Evolutionary conservation across 2,113 vertebrate genomes (phyloP).

Genomic region (Numida meleagris): DNA sequence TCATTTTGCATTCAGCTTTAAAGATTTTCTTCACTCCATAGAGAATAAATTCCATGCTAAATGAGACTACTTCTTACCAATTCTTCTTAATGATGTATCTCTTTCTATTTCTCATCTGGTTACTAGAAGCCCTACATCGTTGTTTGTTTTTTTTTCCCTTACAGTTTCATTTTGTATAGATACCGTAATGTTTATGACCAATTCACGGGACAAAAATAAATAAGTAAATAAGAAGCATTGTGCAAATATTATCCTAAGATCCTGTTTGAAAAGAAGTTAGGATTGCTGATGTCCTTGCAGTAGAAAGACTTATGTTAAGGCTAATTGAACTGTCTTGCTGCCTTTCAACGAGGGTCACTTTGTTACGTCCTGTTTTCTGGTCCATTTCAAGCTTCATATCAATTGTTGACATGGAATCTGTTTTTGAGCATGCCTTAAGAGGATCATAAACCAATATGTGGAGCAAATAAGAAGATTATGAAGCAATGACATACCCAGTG

Average conservation of each 20-base stretch:
- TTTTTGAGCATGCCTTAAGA: constrained; percentile 31
- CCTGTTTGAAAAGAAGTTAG: neutral
- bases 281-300: neutral
- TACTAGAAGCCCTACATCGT: neutral
- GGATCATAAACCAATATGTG: constrained; percentile 56
- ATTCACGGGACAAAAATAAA: constrained; percentile 2
- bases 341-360: constrained; percentile 4
- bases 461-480: constrained; percentile 55
- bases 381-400: constrained; percentile 56
- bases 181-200: neutral
- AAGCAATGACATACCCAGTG: constrained; percentile 17
- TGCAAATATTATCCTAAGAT: constrained; percentile 2
- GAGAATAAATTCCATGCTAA: neutral
- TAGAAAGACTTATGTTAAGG: neutral
- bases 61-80: neutral
- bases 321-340: constrained; percentile 2
- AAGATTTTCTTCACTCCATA: neutral
- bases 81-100: neutral
- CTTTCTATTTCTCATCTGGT: neutral
- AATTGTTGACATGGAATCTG: constrained; percentile 51
- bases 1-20: neutral
- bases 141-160: neutral
- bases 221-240: constrained; percentile 10
- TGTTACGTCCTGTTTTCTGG: constrained; percentile 49
- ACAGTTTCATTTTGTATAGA: neutral